Conservation (phyloP, 2,888 invertebrate species). For the Seladonia tumulorum region DNA sequence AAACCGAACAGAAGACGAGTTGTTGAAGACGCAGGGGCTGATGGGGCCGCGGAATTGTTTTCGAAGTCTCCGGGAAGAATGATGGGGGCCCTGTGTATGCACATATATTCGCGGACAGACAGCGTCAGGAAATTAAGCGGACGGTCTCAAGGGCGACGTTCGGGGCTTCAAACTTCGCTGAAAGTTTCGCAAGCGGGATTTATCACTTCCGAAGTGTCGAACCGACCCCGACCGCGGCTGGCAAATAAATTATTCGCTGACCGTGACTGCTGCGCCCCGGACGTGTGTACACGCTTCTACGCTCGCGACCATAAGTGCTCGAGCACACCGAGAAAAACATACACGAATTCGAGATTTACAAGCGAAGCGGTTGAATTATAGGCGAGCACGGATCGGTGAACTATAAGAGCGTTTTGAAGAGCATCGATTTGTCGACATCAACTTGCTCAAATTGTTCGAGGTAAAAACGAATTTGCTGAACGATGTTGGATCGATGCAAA, state of each 20-base stretch:
- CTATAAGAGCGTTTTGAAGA: too few relatives aligned
- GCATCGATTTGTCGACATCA: too few relatives aligned
- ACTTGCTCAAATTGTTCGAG: too few relatives aligned
- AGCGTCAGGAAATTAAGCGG: constrained; percentile 68
- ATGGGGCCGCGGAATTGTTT: constrained; percentile 55
- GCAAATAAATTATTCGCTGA: constrained; percentile 66
- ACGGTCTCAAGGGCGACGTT: constrained; percentile 69
- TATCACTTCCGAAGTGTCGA: constrained; percentile 69
- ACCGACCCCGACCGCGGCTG: constrained; percentile 46
- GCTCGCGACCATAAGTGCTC: background rate
- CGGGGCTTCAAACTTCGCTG: constrained; percentile 62
- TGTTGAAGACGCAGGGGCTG: background rate
- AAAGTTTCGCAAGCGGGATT: constrained; percentile 63
- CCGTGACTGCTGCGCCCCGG: constrained; percentile 51
- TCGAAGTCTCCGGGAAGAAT: constrained; percentile 43
- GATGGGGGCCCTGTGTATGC: constrained; percentile 6
- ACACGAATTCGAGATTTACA: too few relatives aligned
- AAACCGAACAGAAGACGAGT: background rate
- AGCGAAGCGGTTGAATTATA: too few relatives aligned
- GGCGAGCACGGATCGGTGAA: too few relatives aligned
- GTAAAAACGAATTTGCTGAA: too few relatives aligned
- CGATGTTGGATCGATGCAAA: too few relatives aligned
- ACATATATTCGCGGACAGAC: constrained; percentile 52
- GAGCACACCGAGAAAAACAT: background rate
- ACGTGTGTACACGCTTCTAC: background rate